Evolutionary conservation across 2,888 invertebrate genomes (phyloP).

Genomic region (Lasioglossum leucozonium): DNA sequence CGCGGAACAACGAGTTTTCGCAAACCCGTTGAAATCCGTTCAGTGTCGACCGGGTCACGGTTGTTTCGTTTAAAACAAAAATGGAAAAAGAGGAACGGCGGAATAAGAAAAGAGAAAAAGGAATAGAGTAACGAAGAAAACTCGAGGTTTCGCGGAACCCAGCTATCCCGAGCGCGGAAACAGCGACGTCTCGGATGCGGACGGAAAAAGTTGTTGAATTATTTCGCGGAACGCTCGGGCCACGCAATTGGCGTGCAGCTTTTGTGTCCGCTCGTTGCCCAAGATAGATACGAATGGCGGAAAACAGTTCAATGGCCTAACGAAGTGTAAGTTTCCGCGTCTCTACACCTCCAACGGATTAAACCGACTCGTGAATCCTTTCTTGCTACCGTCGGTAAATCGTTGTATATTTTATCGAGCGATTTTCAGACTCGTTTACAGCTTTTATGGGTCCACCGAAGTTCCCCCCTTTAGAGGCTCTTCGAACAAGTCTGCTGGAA

Average conservation of each 20-base stretch:
- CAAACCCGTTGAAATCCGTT: neutral
- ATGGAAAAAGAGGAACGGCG: neutral
- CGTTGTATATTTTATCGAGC: neutral
- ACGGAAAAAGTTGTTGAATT: conserved; percentile 13
- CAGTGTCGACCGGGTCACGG: neutral
- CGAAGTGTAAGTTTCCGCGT: conserved; percentile 14
- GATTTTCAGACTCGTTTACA: neutral
- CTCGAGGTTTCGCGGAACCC: neutral
- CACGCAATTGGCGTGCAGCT: conserved; percentile 14
- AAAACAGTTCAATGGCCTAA: conserved; percentile 2
- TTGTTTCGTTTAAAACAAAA: conserved; percentile 12
- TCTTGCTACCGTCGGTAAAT: neutral
- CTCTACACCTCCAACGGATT: neutral
- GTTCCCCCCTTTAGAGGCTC: neutral
- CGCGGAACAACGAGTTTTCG: conserved; percentile 16
- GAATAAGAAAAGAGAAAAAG: neutral
- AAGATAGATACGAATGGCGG: neutral
- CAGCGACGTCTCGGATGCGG: neutral
- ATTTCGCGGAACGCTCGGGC: conserved; percentile 5
- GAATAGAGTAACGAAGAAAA: neutral
- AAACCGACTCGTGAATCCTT: neutral
- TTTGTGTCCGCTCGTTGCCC: neutral
- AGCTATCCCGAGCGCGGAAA: neutral
- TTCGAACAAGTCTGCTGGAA: neutral
- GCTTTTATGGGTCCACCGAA: neutral